These are phyloP conservation scores for Asteroscopus sphinx DNA, from an alignment of 2,888 invertebrate genomes.

Conservation along the genomic window DNA sequence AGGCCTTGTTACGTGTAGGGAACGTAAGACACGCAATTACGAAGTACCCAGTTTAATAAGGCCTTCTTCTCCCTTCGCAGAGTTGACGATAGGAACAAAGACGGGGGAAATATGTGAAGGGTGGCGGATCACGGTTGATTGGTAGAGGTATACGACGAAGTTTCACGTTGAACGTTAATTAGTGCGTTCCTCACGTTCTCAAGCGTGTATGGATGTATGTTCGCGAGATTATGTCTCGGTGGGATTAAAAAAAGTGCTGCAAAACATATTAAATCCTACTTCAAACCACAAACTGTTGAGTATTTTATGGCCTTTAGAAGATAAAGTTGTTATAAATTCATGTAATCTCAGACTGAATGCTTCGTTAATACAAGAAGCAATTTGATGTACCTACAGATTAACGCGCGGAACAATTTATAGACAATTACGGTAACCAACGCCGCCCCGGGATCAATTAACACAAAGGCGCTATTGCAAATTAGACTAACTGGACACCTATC, in stretches of 20 bases:
- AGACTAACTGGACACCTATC: constrained; percentile 80
- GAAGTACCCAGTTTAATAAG: constrained; percentile 76
- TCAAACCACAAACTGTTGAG: constrained; percentile 39
- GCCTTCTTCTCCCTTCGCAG: constrained; percentile 70
- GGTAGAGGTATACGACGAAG: constrained; percentile 77
- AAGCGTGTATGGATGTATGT: constrained; percentile 78
- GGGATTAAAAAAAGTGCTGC: constrained; percentile 65
- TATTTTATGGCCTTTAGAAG: constrained; percentile 41
- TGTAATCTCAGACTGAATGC: constrained; percentile 42
- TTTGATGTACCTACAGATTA: constrained; percentile 86
- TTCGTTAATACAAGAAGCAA: constrained; percentile 76
- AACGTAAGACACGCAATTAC: constrained; percentile 88
- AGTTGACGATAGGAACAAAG: constrained; percentile 67
- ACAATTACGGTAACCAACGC: constrained; percentile 86
- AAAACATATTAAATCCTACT: constrained; percentile 47
- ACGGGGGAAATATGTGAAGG: constrained; percentile 72
- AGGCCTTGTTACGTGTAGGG: constrained; percentile 87
- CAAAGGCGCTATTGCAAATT: constrained; percentile 86
- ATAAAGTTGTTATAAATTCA: constrained; percentile 62
- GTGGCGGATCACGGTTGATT: constrained; percentile 75
- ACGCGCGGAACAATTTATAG: constrained; percentile 87
- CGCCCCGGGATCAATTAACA: constrained; percentile 86
- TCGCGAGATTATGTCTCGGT: constrained; percentile 72
- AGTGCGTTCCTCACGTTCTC: constrained; percentile 86
- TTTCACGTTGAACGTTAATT: constrained; percentile 89